Evolutionary conservation across 2,797 vertebrate species (phyloP).

Genomic region (Dryobates pubescens): DNA sequence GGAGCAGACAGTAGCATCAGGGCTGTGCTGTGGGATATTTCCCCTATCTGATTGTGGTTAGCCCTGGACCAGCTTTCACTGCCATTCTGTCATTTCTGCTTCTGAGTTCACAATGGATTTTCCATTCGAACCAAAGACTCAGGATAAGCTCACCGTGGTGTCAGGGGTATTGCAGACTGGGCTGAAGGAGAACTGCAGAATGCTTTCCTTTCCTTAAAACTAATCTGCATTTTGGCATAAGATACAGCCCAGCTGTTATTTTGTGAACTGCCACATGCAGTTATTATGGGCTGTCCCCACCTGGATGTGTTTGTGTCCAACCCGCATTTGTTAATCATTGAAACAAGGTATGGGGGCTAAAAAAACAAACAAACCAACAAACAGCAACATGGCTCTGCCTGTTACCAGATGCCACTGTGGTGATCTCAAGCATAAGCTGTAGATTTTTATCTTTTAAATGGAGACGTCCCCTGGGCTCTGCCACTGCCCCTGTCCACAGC

Average conservation of each 20-base stretch:
- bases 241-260: background rate
- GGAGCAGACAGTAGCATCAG: background rate
- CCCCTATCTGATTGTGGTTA: background rate
- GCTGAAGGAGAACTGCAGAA: background rate
- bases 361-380: background rate
- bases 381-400: background rate
- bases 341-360: background rate
- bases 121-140: background rate
- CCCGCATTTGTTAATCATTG: background rate
- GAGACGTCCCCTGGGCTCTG: conserved; percentile 63
- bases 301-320: background rate
- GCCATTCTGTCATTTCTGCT: background rate
- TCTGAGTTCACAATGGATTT: background rate
- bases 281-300: background rate
- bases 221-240: background rate
- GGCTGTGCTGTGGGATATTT: rapidly evolving
- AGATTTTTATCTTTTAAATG: conserved; percentile 64
- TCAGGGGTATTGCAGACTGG: background rate
- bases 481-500: conserved; percentile 66
- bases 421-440: conserved; percentile 69
- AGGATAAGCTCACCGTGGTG: background rate
- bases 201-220: background rate
- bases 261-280: background rate
- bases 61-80: background rate
- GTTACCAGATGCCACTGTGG: conserved; percentile 22